Evolutionary conservation across 2,888 invertebrate species (phyloP).

Genomic region (Camptogramma bilineatum): DNA sequence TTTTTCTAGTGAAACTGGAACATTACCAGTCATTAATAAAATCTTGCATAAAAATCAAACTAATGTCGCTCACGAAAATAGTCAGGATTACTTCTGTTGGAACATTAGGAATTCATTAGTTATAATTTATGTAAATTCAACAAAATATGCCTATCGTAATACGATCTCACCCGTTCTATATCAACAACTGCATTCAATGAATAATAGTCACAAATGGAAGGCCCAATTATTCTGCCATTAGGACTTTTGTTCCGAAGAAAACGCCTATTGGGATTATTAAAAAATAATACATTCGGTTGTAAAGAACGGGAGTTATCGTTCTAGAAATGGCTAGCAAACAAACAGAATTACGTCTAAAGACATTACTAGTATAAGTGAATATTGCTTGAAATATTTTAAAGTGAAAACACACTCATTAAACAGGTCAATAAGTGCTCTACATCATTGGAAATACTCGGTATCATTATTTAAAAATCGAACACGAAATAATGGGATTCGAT

Average conservation of each 20-base stretch:
- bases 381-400: too few relatives aligned
- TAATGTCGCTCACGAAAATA: slow-evolving; percentile 11
- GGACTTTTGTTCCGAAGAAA: slow-evolving; percentile 58
- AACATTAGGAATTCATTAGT: slow-evolving; percentile 37
- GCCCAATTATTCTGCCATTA: slow-evolving; percentile 73
- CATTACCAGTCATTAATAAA: not conserved
- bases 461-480: not conserved
- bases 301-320: slow-evolving; percentile 11
- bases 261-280: slow-evolving; percentile 62
- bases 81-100: slow-evolving; percentile 16
- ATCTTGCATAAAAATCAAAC: slow-evolving; percentile 2
- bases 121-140: slow-evolving; percentile 40
- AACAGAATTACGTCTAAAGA: slow-evolving; percentile 4
- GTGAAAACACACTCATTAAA: too few relatives aligned
- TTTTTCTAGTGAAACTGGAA: not conserved
- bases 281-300: slow-evolving; percentile 44
- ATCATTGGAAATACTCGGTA: not conserved
- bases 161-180: slow-evolving; percentile 42
- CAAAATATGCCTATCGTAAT: slow-evolving; percentile 51
- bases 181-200: slow-evolving; percentile 47
- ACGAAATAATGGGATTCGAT: not conserved
- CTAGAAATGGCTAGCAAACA: slow-evolving; percentile 23
- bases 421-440: not conserved
- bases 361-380: not conserved
- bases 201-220: slow-evolving; percentile 58